A percentile compares a stretch with the other conserved stretches of the same genome.
phyloP scores from a whole-genome alignment of 1,140 invertebrate species.

The Neodiprion lecontei region DNA sequence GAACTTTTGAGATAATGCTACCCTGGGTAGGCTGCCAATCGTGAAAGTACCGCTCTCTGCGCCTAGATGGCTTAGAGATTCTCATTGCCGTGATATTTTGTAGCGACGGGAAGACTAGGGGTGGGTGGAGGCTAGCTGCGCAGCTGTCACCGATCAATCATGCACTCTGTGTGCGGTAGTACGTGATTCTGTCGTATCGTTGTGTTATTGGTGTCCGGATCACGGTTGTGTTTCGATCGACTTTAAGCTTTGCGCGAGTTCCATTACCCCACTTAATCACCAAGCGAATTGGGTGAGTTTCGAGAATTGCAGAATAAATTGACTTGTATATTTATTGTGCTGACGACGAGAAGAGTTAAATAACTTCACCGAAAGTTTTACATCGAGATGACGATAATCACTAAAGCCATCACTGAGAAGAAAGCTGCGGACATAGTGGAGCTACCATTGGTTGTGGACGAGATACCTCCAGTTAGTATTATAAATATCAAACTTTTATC shows the following conservation, averaged over 20 bases:
- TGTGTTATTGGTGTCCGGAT: too few species aligned
- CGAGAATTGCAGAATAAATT: too few species aligned
- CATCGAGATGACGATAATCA: conserved; percentile 70
- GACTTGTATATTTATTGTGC: not conserved
- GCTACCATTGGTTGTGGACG: conserved; percentile 66
- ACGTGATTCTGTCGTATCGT: not conserved
- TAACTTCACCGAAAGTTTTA: not conserved
- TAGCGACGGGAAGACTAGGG: too few species aligned
- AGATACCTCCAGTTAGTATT: conserved; percentile 48
- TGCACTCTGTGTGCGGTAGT: not conserved
- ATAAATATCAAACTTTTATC: not conserved
- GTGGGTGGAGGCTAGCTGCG: too few species aligned
- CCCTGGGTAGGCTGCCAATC: too few species aligned
- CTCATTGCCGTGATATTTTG: too few species aligned
- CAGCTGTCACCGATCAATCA: conserved; percentile 5
- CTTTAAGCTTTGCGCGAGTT: too few species aligned
- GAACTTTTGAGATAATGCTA: too few species aligned
- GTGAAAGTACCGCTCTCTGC: too few species aligned
- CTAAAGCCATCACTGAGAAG: conserved; percentile 71
- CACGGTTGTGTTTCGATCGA: not conserved
- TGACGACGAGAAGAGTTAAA: not conserved
- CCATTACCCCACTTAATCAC: too few species aligned
- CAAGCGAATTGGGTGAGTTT: too few species aligned
- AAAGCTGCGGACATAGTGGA: conserved; percentile 68
- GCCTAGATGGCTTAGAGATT: too few species aligned